Base-by-base conservation (phyloP, 2,888 invertebrate species). In the Conomelus anceps region DNA sequence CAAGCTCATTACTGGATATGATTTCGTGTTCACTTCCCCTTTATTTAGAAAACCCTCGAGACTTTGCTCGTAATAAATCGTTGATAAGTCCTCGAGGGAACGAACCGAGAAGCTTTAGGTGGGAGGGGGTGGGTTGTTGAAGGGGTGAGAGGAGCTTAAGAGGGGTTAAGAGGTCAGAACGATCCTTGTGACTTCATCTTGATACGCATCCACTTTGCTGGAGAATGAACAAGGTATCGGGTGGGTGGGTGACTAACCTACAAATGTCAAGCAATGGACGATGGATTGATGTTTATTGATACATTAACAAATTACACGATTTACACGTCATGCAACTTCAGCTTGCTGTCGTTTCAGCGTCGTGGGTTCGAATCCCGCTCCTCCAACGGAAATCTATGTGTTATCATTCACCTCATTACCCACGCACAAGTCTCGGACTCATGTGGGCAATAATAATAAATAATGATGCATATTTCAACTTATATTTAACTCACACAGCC, bases 41-140 rank as follows among this genome's bases (percentile, higher is more conserved):
- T 86, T 86, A 86, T 86, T 86, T 86, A 86, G 86, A 86, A 86
- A 86, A 86, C 86, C 86, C 86, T 86, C 86, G 86, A 86, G 86
- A 86, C 86, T 29, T 26, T 86, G 86, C 26, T 63, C 86, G 86
- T 86, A 86, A 86, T 86, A 86, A 86, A 86, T 86, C 86, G 86
- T 86, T 86, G 86, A 86, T 86, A 86, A 86, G 86, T 29, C 86
- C 86, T 86, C 22, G 86, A 29, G 86, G 86, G 24, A 29, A 86
- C 86, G 63, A 63, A n/a, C 63, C 63, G n/a, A 63, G 63, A 63
- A n/a, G n/a, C 63, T 63, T 63, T n/a, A 63, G 63, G 63, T 63
- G 63, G 63, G 63, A n/a, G n/a, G 7, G 63, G 63, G n/a, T n/a
- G 63, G 1, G n/a, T 17, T 13, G 63, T 7, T 7, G 63, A n/a